Conservation (phyloP, 2,797 vertebrate species). For the Champsocephalus esox region DNA sequence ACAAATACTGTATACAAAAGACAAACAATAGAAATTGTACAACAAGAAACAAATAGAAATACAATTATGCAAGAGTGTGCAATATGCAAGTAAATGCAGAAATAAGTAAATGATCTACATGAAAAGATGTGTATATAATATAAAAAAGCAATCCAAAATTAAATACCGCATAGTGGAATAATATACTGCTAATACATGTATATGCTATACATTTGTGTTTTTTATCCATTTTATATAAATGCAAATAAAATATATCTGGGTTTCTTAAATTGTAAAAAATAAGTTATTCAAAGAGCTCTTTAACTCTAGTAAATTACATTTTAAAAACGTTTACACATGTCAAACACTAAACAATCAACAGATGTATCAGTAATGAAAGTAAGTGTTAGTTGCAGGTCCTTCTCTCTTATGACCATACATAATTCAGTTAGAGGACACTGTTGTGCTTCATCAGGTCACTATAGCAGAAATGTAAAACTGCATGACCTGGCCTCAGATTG, state of each 20-base stretch:
- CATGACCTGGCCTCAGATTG: neutral
- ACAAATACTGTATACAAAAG: no score
- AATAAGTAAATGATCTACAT: no score
- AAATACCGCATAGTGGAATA: no score
- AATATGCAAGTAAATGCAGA: no score
- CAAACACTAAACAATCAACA: neutral
- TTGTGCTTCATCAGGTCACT: neutral
- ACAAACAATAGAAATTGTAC: no score
- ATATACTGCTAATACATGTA: no score
- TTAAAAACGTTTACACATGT: neutral
- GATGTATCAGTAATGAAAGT: neutral
- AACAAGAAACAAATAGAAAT: no score
- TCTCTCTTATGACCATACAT: neutral
- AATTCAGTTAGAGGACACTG: neutral
- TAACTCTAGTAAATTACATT: neutral
- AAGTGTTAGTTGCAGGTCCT: neutral
- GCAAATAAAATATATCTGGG: neutral
- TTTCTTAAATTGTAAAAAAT: neutral
- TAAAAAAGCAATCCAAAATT: no score
- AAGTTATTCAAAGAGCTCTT: neutral
- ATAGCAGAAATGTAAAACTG: slow-evolving; percentile 1
- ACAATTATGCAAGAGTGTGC: no score
- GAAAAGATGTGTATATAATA: no score
- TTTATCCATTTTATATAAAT: neutral
- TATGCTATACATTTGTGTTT: no score